phyloP scores from a whole-genome alignment of 1,140 invertebrate genomes.

The Odontomachus brunneus region DNA sequence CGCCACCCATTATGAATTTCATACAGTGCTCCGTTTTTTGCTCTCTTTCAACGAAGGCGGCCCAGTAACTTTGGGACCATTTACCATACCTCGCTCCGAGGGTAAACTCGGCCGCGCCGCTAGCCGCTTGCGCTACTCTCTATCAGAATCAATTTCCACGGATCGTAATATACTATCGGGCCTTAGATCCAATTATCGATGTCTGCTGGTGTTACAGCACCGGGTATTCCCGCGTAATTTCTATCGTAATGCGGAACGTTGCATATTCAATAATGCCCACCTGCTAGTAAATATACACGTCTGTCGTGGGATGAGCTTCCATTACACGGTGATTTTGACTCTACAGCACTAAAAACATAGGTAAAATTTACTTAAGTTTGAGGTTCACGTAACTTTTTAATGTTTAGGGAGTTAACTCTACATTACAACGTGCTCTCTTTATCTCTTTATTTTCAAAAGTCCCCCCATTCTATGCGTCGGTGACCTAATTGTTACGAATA shows the following conservation, averaged over 20 bases:
- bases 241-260: background rate
- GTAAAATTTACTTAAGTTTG: no score
- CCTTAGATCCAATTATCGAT: slow-evolving; percentile 53
- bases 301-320: background rate
- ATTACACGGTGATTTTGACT: background rate
- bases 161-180: slow-evolving; percentile 52
- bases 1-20: slow-evolving; percentile 79
- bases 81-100: slow-evolving; percentile 63
- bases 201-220: slow-evolving; percentile 38
- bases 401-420: no score
- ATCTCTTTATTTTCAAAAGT: no score
- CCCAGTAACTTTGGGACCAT: slow-evolving; percentile 64
- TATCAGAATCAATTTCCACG: slow-evolving; percentile 63
- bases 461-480: background rate
- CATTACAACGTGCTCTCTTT: no score
- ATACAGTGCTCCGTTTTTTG: slow-evolving; percentile 71
- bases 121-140: slow-evolving; percentile 54
- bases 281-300: background rate
- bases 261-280: slow-evolving; percentile 19
- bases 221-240: slow-evolving; percentile 34
- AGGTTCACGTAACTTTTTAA: no score
- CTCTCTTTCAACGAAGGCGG: slow-evolving; percentile 48
- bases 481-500: background rate
- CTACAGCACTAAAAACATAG: no score
- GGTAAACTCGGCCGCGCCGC: slow-evolving; percentile 46